Evolutionary conservation across 2,113 vertebrate species (phyloP).

Genomic region (Microcebus tavaratra): DNA sequence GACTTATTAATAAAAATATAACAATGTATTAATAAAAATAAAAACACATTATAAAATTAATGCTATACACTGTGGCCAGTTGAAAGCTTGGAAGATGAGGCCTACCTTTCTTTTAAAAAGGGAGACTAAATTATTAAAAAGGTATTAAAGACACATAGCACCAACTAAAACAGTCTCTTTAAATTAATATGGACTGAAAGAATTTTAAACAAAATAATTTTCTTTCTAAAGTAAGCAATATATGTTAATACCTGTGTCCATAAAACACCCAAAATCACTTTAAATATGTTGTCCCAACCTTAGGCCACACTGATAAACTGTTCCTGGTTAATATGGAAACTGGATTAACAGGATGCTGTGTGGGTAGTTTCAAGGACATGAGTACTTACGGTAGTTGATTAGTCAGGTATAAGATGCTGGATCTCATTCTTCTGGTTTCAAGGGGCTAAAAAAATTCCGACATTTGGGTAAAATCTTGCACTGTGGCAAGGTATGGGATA

Average conservation of each 20-base stretch:
- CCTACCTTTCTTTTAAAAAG: not conserved
- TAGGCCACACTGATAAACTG: not conserved
- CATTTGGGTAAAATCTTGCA: not conserved
- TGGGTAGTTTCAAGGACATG: not conserved
- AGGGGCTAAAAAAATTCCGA: not conserved
- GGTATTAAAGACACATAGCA: not conserved
- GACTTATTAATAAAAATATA: not conserved
- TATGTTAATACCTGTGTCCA: not conserved
- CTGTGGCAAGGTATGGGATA: too few species aligned
- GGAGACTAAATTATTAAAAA: conserved; percentile 35
- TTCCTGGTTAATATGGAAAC: not conserved
- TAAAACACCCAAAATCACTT: not conserved
- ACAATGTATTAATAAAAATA: not conserved
- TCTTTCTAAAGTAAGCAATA: conserved; percentile 34
- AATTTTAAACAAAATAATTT: conserved; percentile 45
- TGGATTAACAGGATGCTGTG: not conserved
- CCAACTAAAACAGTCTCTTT: not conserved
- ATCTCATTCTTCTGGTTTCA: not conserved
- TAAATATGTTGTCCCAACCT: not conserved
- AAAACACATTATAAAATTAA: conserved; percentile 12
- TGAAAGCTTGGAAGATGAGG: not conserved
- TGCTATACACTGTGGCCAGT: not conserved
- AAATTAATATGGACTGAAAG: conserved; percentile 53
- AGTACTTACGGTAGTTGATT: too few species aligned
- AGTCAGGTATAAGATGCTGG: not conserved